Percentiles rank a stretch among this genome's conserved stretches.
Evolutionary conservation across 2,113 vertebrate genomes (phyloP).

Genomic region (Scomber japonicus): DNA sequence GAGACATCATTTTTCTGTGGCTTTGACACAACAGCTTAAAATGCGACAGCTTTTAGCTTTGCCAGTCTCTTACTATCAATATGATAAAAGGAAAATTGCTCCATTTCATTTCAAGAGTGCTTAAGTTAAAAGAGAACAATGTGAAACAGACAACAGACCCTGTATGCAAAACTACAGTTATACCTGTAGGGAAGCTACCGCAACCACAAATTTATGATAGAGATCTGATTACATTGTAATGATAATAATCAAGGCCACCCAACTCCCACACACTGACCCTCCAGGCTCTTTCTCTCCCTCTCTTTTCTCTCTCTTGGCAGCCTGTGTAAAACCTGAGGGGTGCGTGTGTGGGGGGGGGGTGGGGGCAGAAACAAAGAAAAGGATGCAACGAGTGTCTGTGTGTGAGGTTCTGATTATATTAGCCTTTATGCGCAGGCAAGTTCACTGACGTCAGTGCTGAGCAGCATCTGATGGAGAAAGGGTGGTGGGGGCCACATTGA

Average conservation of each 20-base stretch:
- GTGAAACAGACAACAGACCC: background rate
- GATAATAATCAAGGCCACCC: conserved; percentile 24
- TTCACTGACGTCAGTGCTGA: conserved; percentile 71
- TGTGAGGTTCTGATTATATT: conserved; percentile 65
- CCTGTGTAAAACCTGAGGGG: conserved; percentile 22
- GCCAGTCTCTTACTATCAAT: background rate
- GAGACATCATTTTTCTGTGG: background rate
- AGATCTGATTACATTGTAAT: conserved; percentile 48
- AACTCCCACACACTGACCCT: conserved; percentile 25
- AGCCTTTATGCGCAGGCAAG: conserved; percentile 70
- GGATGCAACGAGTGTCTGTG: conserved; percentile 27
- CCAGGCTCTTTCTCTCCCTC: conserved; percentile 3
- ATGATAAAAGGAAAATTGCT: background rate
- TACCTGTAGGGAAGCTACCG: conserved; percentile 1
- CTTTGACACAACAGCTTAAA: background rate
- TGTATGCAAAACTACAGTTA: background rate
- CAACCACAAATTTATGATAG: conserved; percentile 17
- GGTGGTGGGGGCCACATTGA: conserved; percentile 46
- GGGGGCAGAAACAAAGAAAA: conserved; percentile 45
- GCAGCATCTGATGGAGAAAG: conserved; percentile 48
- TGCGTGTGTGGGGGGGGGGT: background rate
- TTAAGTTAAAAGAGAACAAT: background rate
- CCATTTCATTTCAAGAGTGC: background rate
- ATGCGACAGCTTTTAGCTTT: conserved; percentile 1
- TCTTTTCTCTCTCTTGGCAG: conserved; percentile 25